Evolutionary conservation across 2,113 vertebrate genomes (phyloP), one percentile per base, ranked within the genome.

Genomic region (Daubentonia madagascariensis): DNA sequence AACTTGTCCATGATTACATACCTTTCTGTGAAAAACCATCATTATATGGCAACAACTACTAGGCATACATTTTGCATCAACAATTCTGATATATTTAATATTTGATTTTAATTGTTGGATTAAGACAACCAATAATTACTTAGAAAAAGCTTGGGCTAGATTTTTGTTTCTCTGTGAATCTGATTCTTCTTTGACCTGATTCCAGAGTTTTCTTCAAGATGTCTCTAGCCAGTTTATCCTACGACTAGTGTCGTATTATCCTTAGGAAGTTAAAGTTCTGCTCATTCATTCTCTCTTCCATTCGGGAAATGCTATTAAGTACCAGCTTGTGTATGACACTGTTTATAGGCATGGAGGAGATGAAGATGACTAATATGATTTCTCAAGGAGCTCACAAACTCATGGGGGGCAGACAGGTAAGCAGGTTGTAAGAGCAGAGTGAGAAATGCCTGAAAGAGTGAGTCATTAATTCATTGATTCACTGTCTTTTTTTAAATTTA

Each of bases 121-220:
- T 90, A 80, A 78, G 70, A 76, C 30, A 59, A 80, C 23, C 52
- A 86, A 43, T 57, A 84, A 45, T 76, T 50, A 85, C 43, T 67
- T 80, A 73, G 18, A 78, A 65, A 94, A 92, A 75, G 22, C 17
- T 80, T n/a, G 63, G 65, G 3, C 1, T 93, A 50, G 5, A 92
- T 23, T 54, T 97, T 79, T 92, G 37, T 96, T 78, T 95, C 72
- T 86, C 45, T 76, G 32, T 90, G 83, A 18, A 76, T n/a, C 94
- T 94, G 23, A 52, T 65, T 95, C 14, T 86, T 93, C 48, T 96
- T 35, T 86, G 73, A 73, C 9, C 40, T 37, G 37, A 63, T 70
- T 95, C 23, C 63, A 94, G 79, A 65, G 28, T 92, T 68, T 85
- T 88, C 70, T 68, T 88, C 7, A 45, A 30, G 48, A 45, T 79